Percentiles rank a stretch among this genome's conserved stretches.
Evolutionary conservation across 2,113 vertebrate species (phyloP).

Genomic region (Porphyrio hochstetteri): DNA sequence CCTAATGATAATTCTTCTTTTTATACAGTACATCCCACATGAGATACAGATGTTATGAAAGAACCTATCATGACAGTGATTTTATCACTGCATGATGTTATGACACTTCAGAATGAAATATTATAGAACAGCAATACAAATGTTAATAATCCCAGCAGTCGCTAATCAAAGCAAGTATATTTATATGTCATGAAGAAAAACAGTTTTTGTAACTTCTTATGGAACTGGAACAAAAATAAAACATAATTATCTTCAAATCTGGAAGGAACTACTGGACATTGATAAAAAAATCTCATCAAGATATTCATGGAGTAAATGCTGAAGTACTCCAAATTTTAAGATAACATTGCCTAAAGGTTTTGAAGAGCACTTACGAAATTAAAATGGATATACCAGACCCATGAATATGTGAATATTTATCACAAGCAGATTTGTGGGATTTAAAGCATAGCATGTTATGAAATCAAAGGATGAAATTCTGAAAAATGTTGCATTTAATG

Average conservation of each 20-base stretch:
- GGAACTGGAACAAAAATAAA: not conserved
- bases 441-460: not conserved
- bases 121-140: not conserved
- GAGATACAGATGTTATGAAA: not conserved
- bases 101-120: not conserved
- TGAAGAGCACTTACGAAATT: not conserved
- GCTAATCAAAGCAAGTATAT: not conserved
- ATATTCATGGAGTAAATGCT: not conserved
- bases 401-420: not conserved
- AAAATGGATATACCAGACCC: not conserved
- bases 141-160: not conserved
- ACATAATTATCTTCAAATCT: not conserved
- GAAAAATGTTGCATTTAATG: not conserved
- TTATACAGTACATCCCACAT: not conserved
- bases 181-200: not conserved
- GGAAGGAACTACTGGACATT: not conserved
- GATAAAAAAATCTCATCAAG: not conserved
- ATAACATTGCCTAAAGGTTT: not conserved
- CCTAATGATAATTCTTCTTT: not conserved
- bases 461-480: not conserved
- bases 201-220: not conserved
- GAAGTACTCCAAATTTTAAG: not conserved
- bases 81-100: not conserved
- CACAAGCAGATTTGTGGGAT: not conserved
- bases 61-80: not conserved